Evolutionary conservation across 2,888 invertebrate species (phyloP).

Genomic region (Harpalus rufipes): DNA sequence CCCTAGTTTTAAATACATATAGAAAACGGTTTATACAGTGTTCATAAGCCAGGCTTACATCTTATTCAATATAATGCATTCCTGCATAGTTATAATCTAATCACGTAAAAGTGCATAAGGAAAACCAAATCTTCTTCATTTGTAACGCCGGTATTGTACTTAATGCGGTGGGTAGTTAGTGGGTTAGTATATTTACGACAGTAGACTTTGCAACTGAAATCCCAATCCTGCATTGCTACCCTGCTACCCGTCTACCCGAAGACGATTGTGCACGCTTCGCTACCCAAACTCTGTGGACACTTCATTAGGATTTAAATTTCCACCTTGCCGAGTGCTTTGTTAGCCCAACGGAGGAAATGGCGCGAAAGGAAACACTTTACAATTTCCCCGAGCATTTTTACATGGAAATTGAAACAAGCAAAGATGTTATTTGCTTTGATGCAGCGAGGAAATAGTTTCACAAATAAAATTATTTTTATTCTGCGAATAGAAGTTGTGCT

Average conservation of each 20-base stretch:
- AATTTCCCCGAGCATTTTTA: conserved; percentile 55
- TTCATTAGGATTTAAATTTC: conserved; percentile 68
- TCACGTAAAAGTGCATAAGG: too few relatives aligned
- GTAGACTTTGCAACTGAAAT: conserved; percentile 22
- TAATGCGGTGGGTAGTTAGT: conserved; percentile 15
- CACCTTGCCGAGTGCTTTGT: conserved; percentile 66
- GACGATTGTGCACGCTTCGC: conserved; percentile 63
- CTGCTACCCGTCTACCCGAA: conserved; percentile 5
- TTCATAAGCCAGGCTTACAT: too few relatives aligned
- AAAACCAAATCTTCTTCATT: too few relatives aligned
- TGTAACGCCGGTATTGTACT: not conserved
- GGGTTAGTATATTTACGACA: conserved; percentile 32
- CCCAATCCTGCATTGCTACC: conserved; percentile 1
- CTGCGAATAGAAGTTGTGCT: not conserved
- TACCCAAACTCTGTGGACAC: conserved; percentile 63
- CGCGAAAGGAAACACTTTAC: conserved; percentile 62
- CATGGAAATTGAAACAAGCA: conserved; percentile 55
- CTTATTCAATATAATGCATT: too few relatives aligned
- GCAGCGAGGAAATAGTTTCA: conserved; percentile 31
- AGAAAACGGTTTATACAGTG: too few relatives aligned
- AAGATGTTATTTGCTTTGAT: conserved; percentile 40
- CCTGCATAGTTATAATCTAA: too few relatives aligned
- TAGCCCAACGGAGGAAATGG: conserved; percentile 56
- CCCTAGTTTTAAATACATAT: too few relatives aligned
- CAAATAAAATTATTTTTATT: conserved; percentile 45